Evolutionary conservation across 30 jellyfish, hydroid and myxozoan species (phyloP), one percentile per base, ranked within the genome.

Genomic region (Turritopsis rubra): DNA sequence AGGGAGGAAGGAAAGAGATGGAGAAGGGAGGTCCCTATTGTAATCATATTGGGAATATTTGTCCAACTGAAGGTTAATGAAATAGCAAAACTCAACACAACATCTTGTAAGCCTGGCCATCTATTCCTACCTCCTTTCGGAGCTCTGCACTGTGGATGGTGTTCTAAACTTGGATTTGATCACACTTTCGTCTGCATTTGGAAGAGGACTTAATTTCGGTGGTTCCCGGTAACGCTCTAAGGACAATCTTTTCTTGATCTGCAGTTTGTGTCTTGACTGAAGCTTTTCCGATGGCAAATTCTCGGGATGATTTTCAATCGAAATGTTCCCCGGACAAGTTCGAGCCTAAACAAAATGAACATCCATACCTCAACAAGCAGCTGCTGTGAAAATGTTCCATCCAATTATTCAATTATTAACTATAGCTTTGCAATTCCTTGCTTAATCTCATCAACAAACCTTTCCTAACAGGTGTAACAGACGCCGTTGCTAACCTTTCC

Each of bases 191-290:
- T 80, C 87, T 27, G 29, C 17, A 8, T 41, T 70, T 52, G 52
- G 84, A 18, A 80, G 54, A 21, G 77, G 53, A 27, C 79, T 53
- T 19, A 80, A 70, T n/a, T 52, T 25, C 54, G 75, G 75, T 52
- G 87, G 87, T 18, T 80, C 79, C 1, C 79, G 87, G 77, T 80
- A 80, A 53, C 87, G 79, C 23, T 80, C 87, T 26, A 80, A 70
- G 52, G 87, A 52, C 53, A 80, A 27, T 22, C 87, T 75, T 70
- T 80, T 80, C 65, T 80, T 80, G 21, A 80, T 80, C n/a, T 80
- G 87, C 54, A 80, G 84, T 53, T 70, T 52, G 21, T 30, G 82
- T 7, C 87, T 75, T 22, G 75, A 16, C 52, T 18, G 75, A 0
- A 80, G 84, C 65, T 80, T 80, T 70, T 80, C 87, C 28, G 87